phyloP scores from a whole-genome alignment of 2,888 invertebrate species.

The Pyrocoelia pectoralis region DNA sequence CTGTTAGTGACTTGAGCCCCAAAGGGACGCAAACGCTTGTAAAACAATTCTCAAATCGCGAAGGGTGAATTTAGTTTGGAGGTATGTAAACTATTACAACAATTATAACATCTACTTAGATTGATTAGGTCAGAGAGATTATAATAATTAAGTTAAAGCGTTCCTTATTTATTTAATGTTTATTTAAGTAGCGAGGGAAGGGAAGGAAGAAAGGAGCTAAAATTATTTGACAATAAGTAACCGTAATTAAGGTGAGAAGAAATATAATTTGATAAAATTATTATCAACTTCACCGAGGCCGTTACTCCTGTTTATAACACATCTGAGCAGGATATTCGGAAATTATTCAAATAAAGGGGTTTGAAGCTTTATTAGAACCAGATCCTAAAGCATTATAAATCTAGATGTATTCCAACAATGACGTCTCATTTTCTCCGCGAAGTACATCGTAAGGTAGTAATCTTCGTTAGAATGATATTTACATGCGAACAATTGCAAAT shows the following conservation, averaged over 20 bases:
- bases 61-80: neutral
- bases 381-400: neutral
- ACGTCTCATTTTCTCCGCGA: neutral
- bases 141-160: no score
- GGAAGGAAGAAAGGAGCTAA: no score
- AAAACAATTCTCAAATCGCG: neutral
- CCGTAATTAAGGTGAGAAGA: no score
- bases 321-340: neutral
- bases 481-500: neutral
- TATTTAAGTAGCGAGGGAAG: no score
- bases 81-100: neutral
- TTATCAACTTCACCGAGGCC: neutral
- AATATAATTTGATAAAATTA: neutral
- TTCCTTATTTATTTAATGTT: no score
- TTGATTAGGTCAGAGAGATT: no score
- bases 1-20: neutral
- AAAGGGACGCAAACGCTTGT: neutral
- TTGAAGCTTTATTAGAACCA: neutral
- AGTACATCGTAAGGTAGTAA: neutral
- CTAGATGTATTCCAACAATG: neutral
- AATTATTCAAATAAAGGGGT: neutral
- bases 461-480: conserved; percentile 1
- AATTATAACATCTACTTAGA: neutral
- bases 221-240: no score
- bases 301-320: neutral